These are phyloP conservation scores for Petrocephalus microphthalmus DNA, from an alignment of 2,113 vertebrate genomes.

Conservation along the genomic window DNA sequence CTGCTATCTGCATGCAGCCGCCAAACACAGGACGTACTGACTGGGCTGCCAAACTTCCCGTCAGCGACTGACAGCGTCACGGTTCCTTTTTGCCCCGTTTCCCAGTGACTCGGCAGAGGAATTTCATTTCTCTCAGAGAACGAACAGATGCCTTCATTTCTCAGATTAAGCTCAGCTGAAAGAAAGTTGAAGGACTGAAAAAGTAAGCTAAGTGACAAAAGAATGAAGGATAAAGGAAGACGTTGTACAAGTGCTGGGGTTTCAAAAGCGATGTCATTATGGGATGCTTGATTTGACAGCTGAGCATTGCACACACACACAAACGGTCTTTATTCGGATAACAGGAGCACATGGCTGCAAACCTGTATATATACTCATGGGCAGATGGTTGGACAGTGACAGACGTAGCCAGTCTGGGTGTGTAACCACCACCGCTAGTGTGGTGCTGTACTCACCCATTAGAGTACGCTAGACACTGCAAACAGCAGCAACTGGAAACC, in stretches of 20 bases:
- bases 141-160: not conserved
- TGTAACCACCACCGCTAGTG: not conserved
- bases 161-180: not conserved
- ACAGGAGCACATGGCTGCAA: not conserved
- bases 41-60: constrained; percentile 1
- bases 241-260: not conserved
- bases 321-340: not conserved
- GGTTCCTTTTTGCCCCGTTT: not conserved
- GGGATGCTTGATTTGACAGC: not conserved
- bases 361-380: constrained; percentile 8
- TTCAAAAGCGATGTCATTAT: not conserved
- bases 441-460: not conserved
- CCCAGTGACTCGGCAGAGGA: not conserved
- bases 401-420: not conserved
- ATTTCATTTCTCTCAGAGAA: not conserved
- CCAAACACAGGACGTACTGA: not conserved
- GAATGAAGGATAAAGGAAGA: not conserved
- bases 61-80: not conserved
- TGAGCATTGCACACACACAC: not conserved
- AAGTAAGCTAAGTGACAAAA: not conserved
- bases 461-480: not conserved
- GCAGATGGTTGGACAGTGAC: constrained; percentile 10
- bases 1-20: not conserved
- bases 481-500: not conserved
- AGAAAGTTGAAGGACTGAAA: not conserved